phyloP scores from a whole-genome alignment of 2,797 vertebrate genomes.

The Sebastes nivosus region DNA sequence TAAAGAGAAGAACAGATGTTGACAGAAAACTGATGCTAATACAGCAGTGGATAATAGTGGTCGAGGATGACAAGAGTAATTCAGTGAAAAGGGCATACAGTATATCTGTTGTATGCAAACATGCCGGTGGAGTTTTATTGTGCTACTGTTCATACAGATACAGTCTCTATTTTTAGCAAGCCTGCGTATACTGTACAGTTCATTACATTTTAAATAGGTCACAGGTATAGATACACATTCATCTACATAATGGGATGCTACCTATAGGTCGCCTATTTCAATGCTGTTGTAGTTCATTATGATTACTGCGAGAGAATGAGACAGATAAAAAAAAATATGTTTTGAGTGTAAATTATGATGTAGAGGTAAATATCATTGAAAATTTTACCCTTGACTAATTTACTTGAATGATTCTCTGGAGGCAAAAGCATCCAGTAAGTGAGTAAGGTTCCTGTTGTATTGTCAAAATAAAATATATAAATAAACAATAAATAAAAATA shows the following conservation, averaged over 20 bases:
- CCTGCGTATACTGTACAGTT: background rate
- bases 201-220: slow-evolving; percentile 24
- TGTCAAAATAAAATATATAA: too few relatives aligned
- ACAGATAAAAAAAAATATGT: background rate
- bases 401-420: background rate
- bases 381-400: background rate
- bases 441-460: background rate
- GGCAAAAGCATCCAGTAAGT: background rate
- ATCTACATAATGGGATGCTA: slow-evolving; percentile 15
- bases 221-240: slow-evolving; percentile 17
- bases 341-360: background rate
- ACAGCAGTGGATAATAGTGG: background rate
- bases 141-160: background rate
- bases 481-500: too few relatives aligned
- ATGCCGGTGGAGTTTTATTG: background rate
- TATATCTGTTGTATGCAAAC: background rate
- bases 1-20: background rate
- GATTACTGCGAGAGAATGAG: background rate
- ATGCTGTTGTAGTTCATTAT: background rate
- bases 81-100: background rate
- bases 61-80: background rate
- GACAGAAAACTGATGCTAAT: background rate
- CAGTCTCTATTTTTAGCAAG: background rate
- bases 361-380: background rate
- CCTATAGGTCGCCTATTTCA: background rate